Percentiles rank a stretch among this genome's conserved stretches.
phyloP scores from a whole-genome alignment of 2,888 invertebrate genomes.

The Cheilosia impressa region DNA sequence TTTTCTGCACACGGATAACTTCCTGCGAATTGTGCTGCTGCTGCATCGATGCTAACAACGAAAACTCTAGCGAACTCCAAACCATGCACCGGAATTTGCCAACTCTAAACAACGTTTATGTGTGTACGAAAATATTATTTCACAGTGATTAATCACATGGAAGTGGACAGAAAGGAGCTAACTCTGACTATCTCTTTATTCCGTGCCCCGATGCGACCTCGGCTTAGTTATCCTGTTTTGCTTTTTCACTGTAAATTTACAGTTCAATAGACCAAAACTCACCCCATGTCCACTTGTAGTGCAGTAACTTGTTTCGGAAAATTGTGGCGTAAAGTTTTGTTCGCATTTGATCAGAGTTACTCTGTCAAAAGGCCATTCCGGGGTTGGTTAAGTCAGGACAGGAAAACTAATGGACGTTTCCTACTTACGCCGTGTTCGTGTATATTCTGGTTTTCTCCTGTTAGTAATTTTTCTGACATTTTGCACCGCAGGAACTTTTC shows the following conservation, averaged over 20 bases:
- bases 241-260: slow-evolving; percentile 56
- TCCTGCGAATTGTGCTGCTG: slow-evolving; percentile 35
- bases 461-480: slow-evolving; percentile 65
- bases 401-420: slow-evolving; percentile 66
- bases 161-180: slow-evolving; percentile 59
- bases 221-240: slow-evolving; percentile 69
- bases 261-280: slow-evolving; percentile 70
- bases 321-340: slow-evolving; percentile 47
- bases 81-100: slow-evolving; percentile 48
- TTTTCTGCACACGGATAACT: slow-evolving; percentile 39
- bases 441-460: slow-evolving; percentile 34
- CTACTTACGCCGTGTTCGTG: neutral
- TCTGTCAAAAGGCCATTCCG: slow-evolving; percentile 67
- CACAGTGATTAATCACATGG: slow-evolving; percentile 72
- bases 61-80: slow-evolving; percentile 18
- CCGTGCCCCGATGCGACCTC: slow-evolving; percentile 56
- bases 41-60: slow-evolving; percentile 45
- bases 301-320: slow-evolving; percentile 31
- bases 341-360: slow-evolving; percentile 67
- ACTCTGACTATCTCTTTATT: slow-evolving; percentile 31
- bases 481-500: slow-evolving; percentile 65
- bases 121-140: slow-evolving; percentile 65
- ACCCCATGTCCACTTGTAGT: neutral
- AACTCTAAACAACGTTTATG: slow-evolving; percentile 47
- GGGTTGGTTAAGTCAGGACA: slow-evolving; percentile 63